Evolutionary conservation across 1,140 invertebrate species (phyloP).

Genomic region (Drosophila sucinea): DNA sequence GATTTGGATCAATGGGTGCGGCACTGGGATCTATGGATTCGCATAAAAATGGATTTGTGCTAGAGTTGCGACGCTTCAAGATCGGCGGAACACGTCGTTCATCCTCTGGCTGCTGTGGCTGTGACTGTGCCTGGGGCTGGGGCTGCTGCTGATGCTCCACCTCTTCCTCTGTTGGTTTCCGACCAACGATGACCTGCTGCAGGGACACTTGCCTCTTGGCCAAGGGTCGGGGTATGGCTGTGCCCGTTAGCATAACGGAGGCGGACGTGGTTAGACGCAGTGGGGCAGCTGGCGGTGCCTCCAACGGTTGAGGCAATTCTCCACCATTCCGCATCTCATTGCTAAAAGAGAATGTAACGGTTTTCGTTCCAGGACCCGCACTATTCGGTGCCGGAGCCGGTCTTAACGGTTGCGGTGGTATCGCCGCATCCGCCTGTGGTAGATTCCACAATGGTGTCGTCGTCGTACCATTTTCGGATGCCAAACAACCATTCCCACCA

Average conservation of each 20-base stretch:
- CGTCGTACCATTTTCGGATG: constrained; percentile 63
- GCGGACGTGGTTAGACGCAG: constrained; percentile 71
- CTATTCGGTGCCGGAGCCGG: constrained; percentile 80
- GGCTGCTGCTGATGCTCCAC: constrained; percentile 4
- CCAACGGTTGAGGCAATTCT: constrained; percentile 61
- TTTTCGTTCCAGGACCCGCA: constrained; percentile 60
- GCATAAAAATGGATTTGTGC: constrained; percentile 80
- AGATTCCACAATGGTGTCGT: constrained; percentile 77
- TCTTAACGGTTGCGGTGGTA: constrained; percentile 83
- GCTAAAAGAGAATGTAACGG: constrained; percentile 72
- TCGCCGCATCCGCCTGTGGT: constrained; percentile 70
- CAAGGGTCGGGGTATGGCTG: constrained; percentile 70
- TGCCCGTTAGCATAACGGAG: constrained; percentile 55
- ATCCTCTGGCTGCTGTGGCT: background rate
- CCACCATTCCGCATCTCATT: constrained; percentile 41
- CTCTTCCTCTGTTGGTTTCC: background rate
- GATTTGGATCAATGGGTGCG: background rate
- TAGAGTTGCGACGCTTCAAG: constrained; percentile 68
- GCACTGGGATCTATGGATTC: constrained; percentile 59
- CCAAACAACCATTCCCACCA: constrained; percentile 5
- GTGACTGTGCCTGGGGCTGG: background rate
- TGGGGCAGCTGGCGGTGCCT: constrained; percentile 79
- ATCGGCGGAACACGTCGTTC: constrained; percentile 25
- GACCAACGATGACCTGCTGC: constrained; percentile 56
- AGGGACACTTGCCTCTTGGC: constrained; percentile 70